Percentiles rank a stretch among this genome's conserved stretches.
Evolutionary conservation across 2,888 invertebrate species (phyloP).

Genomic region (Neria commutata): DNA sequence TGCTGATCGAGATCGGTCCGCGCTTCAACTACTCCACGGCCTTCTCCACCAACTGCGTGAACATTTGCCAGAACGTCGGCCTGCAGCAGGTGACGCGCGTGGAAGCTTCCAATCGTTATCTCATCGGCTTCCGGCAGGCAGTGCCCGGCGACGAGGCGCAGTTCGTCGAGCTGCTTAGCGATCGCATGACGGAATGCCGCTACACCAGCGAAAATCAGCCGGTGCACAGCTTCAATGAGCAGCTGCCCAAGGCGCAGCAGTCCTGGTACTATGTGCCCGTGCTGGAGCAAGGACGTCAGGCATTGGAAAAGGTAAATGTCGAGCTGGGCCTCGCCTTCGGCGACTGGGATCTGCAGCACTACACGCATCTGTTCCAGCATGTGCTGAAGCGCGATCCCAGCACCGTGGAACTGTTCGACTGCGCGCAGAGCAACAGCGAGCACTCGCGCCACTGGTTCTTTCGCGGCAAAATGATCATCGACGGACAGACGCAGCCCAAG

Average conservation of each 20-base stretch:
- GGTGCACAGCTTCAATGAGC: slow-evolving; percentile 71
- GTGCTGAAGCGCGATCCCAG: slow-evolving; percentile 90
- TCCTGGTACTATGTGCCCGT: slow-evolving; percentile 85
- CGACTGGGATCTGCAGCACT: slow-evolving; percentile 89
- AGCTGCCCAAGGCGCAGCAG: slow-evolving; percentile 71
- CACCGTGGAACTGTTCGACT: slow-evolving; percentile 95
- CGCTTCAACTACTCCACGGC: slow-evolving; percentile 94
- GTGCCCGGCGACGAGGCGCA: slow-evolving; percentile 20
- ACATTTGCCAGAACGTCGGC: slow-evolving; percentile 87
- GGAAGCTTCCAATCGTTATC: slow-evolving; percentile 82
- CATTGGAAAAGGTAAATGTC: slow-evolving; percentile 80
- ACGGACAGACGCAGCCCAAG: slow-evolving; percentile 76
- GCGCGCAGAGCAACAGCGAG: slow-evolving; percentile 98
- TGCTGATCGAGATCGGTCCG: slow-evolving; percentile 87
- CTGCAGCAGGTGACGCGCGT: slow-evolving; percentile 76
- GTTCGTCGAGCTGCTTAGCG: slow-evolving; percentile 74
- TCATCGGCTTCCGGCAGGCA: slow-evolving; percentile 64
- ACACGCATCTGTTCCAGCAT: slow-evolving; percentile 82
- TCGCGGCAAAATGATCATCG: slow-evolving; percentile 85
- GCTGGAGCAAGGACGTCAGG: slow-evolving; percentile 75
- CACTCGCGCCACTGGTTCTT: slow-evolving; percentile 99
- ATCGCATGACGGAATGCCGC: slow-evolving; percentile 91
- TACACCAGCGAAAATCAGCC: slow-evolving; percentile 74
- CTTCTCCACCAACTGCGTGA: slow-evolving; percentile 94
- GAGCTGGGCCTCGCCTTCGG: slow-evolving; percentile 90